A percentile compares a stretch with the other conserved stretches of the same genome.
Evolutionary conservation across 2,888 invertebrate species (phyloP).

Genomic region (Dolomedes plantarius): DNA sequence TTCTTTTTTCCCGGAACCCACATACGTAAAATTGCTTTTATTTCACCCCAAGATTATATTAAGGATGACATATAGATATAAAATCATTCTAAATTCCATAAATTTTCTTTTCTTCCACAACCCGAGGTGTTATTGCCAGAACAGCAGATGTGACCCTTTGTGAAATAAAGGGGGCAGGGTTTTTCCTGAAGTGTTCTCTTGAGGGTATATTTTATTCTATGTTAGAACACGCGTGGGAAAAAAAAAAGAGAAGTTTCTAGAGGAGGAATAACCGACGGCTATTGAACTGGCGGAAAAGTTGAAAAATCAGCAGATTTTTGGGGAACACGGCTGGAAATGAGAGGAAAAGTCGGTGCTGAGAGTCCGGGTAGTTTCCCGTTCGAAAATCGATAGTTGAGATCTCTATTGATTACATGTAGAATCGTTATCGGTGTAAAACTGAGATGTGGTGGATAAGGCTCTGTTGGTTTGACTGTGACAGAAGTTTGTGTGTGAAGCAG

Average conservation of each 20-base stretch:
- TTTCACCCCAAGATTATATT: background rate
- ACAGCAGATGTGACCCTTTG: constrained; percentile 7
- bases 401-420: no score
- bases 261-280: background rate
- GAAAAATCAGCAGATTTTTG: constrained; percentile 1
- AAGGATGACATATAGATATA: background rate
- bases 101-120: background rate
- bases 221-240: background rate
- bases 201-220: background rate
- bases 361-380: no score
- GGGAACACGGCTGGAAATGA: no score
- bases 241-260: background rate
- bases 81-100: constrained; percentile 3
- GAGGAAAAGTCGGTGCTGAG: background rate
- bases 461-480: no score
- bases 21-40: background rate
- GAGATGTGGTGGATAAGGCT: no score
- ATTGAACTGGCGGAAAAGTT: background rate
- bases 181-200: background rate
- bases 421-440: no score
- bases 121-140: background rate
- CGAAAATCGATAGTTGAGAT: no score
- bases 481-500: no score
- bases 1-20: background rate
- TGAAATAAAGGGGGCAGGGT: background rate